Percentiles rank a stretch among this genome's conserved stretches.
Evolutionary conservation across 2,888 invertebrate genomes (phyloP).

Genomic region (Drosophila dives): DNA sequence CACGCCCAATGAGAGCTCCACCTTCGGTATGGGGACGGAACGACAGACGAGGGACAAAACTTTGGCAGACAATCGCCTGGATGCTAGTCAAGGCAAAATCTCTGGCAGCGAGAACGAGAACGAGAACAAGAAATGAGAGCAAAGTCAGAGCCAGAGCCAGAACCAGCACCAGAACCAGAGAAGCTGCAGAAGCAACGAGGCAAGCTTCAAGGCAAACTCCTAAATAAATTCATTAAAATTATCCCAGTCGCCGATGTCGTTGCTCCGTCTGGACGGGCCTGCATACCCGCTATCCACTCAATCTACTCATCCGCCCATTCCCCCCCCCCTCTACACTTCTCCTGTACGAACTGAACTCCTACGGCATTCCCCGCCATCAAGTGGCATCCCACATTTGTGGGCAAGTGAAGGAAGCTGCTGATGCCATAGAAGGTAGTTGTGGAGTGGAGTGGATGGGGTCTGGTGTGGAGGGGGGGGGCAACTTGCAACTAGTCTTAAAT

Average conservation of each 20-base stretch:
- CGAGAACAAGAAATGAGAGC: slow-evolving; percentile 7
- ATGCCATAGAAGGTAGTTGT: background rate
- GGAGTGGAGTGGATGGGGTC: background rate
- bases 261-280: slow-evolving; percentile 53
- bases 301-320: background rate
- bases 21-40: slow-evolving; percentile 22
- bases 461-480: background rate
- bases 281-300: background rate
- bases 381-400: slow-evolving; percentile 79
- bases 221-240: slow-evolving; percentile 82
- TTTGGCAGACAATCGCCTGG: slow-evolving; percentile 15
- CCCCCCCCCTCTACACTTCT: too few relatives aligned
- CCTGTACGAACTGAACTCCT: slow-evolving; percentile 21
- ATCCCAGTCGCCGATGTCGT: slow-evolving; percentile 65
- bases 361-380: slow-evolving; percentile 73
- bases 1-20: slow-evolving; percentile 51
- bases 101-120: slow-evolving; percentile 40
- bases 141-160: background rate
- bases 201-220: slow-evolving; percentile 57
- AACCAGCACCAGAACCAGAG: slow-evolving; percentile 3
- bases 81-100: slow-evolving; percentile 38
- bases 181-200: slow-evolving; percentile 4
- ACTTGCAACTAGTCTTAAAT: slow-evolving; percentile 29
- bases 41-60: slow-evolving; percentile 4
- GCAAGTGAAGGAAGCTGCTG: slow-evolving; percentile 39